Evolutionary conservation across 2,797 vertebrate genomes (phyloP).

Genomic region (Sciurus carolinensis): DNA sequence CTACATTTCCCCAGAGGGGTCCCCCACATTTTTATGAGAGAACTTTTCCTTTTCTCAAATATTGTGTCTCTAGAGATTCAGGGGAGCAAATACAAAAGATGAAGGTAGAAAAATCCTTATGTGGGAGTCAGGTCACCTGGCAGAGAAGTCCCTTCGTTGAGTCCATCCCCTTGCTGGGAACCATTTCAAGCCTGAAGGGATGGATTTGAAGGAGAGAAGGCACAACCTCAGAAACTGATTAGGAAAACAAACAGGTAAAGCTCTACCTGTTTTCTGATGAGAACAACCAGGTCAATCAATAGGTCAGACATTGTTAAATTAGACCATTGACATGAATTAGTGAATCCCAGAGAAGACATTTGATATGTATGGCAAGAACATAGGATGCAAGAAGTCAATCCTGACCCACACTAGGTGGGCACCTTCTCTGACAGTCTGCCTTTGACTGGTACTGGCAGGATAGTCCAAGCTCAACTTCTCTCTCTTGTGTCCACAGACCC

Average conservation of each 20-base stretch:
- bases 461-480: not conserved
- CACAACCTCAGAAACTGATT: not conserved
- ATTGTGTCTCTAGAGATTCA: not conserved
- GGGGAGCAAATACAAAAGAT: not conserved
- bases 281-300: not conserved
- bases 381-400: not conserved
- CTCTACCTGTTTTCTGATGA: not conserved
- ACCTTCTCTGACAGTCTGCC: not conserved
- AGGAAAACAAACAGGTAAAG: not conserved
- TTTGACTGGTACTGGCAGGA: not conserved
- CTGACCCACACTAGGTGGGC: not conserved
- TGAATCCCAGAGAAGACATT: not conserved
- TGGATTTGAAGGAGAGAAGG: not conserved
- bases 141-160: not conserved
- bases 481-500: not conserved
- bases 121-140: not conserved
- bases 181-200: not conserved
- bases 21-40: not conserved
- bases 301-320: not conserved
- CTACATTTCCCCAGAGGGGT: not conserved
- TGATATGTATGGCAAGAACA: not conserved
- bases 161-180: not conserved
- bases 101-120: not conserved
- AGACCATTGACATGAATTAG: not conserved
- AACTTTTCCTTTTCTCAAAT: slow-evolving; percentile 12